These are phyloP conservation scores for Melospiza melodia DNA, from an alignment of 2,113 vertebrate species.

Conservation along the genomic window DNA sequence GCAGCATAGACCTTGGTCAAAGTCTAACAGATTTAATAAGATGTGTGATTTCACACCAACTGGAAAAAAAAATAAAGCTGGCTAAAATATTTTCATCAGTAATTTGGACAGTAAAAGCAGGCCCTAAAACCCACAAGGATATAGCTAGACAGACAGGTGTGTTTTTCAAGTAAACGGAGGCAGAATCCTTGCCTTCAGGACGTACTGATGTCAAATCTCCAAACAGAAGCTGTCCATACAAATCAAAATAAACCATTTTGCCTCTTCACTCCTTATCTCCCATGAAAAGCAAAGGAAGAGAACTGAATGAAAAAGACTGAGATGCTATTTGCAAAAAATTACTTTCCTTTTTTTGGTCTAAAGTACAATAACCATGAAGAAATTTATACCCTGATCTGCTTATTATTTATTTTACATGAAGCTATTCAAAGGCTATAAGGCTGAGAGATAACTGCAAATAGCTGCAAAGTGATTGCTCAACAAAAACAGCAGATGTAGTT, in stretches of 20 bases:
- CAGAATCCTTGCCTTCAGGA: not conserved
- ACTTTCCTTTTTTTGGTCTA: not conserved
- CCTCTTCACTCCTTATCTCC: not conserved
- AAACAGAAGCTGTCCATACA: not conserved
- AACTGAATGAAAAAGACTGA: not conserved
- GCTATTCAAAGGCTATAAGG: not conserved
- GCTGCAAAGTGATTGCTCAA: not conserved
- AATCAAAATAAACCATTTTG: not conserved
- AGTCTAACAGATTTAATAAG: not conserved
- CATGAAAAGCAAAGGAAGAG: not conserved
- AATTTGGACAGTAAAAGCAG: not conserved
- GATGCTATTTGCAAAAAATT: not conserved
- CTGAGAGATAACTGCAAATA: not conserved
- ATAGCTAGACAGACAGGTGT: not conserved
- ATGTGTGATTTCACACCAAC: not conserved
- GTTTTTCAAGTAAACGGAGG: not conserved
- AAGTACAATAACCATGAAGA: not conserved
- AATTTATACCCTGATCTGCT: not conserved
- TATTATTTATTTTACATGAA: not conserved
- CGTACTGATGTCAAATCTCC: not conserved
- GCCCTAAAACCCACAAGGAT: not conserved
- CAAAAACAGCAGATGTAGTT: not conserved
- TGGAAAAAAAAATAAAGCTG: not conserved
- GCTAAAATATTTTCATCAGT: not conserved
- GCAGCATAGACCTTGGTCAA: not conserved